Percentiles rank a stretch among this genome's conserved stretches.
Conservation (phyloP, 2,797 vertebrate genomes). For the Moxostoma hubbsi region DNA sequence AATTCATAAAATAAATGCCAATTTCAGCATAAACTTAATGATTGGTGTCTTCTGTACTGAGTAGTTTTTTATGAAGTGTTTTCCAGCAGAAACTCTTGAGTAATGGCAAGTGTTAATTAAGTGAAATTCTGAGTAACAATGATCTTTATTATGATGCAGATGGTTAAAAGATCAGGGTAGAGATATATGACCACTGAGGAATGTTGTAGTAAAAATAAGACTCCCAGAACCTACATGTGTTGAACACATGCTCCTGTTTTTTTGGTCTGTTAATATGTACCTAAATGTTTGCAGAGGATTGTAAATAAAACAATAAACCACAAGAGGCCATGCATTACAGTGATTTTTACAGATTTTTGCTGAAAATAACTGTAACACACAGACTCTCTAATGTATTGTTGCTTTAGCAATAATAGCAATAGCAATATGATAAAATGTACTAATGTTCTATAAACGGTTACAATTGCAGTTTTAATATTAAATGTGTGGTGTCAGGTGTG, state of each 20-base stretch:
- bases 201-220: conserved; percentile 37
- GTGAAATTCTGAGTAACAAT: conserved; percentile 13
- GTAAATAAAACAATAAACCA: not conserved
- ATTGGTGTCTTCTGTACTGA: not conserved
- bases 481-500: too few relatives aligned
- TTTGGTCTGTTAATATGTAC: conserved; percentile 21
- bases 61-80: conserved; percentile 3
- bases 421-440: too few relatives aligned
- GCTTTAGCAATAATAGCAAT: too few relatives aligned
- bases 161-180: conserved; percentile 44
- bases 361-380: too few relatives aligned
- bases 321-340: too few relatives aligned
- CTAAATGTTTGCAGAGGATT: conserved; percentile 26
- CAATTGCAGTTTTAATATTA: too few relatives aligned
- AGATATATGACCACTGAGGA: conserved; percentile 31
- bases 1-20: not conserved
- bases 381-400: too few relatives aligned
- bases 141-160: conserved; percentile 20
- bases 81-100: conserved; percentile 1
- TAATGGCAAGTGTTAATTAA: not conserved
- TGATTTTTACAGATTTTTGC: too few relatives aligned
- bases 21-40: not conserved
- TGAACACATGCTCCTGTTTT: conserved; percentile 54
- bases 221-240: conserved; percentile 43
- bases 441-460: too few relatives aligned